Conservation (phyloP, 2,113 vertebrate species). For the Indicator indicator region DNA sequence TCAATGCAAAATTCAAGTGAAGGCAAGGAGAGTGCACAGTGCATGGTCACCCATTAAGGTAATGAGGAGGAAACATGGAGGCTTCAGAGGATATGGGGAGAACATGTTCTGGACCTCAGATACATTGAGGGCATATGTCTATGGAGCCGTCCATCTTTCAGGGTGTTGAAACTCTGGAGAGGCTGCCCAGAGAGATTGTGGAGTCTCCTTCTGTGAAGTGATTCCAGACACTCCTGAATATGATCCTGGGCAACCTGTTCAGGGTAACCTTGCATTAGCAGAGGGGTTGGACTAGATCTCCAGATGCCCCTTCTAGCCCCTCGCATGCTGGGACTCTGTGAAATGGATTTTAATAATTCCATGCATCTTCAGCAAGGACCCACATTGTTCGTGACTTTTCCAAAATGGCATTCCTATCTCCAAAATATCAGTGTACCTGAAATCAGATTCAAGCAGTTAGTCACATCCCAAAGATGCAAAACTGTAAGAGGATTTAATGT, state of each 20-base stretch:
- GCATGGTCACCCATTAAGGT: background rate
- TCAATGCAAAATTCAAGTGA: background rate
- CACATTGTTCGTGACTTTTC: background rate
- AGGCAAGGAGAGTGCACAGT: background rate
- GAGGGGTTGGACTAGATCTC: no score
- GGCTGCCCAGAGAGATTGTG: no score
- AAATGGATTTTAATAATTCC: background rate
- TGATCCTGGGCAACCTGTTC: no score
- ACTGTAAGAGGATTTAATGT: background rate
- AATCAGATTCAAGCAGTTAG: background rate
- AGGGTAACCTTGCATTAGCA: no score
- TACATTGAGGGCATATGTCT: background rate
- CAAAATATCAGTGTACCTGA: background rate
- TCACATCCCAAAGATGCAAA: background rate
- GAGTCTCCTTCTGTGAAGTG: no score
- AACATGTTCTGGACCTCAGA: background rate
- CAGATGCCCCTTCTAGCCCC: no score
- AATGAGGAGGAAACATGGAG: background rate
- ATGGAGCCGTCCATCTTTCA: background rate
- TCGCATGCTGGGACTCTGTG: no score
- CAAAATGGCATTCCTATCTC: background rate
- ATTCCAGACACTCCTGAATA: no score
- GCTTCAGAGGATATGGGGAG: background rate
- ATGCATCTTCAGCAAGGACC: background rate
- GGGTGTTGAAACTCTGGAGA: no score